Conservation (phyloP, 1,140 invertebrate species). For the Euura saliciscinereae region DNA sequence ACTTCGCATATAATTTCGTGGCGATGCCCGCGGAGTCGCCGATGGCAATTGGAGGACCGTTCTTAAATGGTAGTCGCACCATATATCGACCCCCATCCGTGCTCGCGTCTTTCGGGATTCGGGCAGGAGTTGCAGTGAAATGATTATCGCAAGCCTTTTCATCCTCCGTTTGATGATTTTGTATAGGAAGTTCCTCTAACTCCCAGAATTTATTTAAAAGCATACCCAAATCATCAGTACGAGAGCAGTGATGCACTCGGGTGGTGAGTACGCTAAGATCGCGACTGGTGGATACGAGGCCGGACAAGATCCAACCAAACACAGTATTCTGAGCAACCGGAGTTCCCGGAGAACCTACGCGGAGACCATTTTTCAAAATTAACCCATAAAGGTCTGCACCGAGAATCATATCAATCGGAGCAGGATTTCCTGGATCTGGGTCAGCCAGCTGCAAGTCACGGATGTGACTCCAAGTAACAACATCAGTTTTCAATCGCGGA, state of each 20-base stretch:
- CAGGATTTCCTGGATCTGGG: conserved; percentile 11
- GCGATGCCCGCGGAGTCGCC: too few relatives aligned
- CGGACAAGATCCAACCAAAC: conserved; percentile 22
- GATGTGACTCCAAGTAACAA: background rate
- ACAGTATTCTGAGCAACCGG: conserved; percentile 16
- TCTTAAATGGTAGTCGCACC: background rate
- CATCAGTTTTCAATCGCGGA: background rate
- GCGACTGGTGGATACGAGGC: background rate
- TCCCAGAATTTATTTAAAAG: conserved; percentile 16
- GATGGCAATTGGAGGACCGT: too few relatives aligned
- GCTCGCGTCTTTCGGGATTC: too few relatives aligned
- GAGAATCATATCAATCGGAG: conserved; percentile 12
- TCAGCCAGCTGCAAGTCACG: background rate
- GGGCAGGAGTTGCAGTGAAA: background rate
- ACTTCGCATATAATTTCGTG: background rate
- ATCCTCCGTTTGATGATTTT: conserved; percentile 37
- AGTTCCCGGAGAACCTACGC: conserved; percentile 3
- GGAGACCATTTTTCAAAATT: conserved; percentile 12
- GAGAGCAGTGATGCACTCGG: conserved; percentile 9
- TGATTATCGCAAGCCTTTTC: conserved; percentile 34
- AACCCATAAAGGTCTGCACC: conserved; percentile 19
- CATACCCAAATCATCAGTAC: background rate
- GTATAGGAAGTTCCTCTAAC: conserved; percentile 28
- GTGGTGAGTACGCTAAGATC: background rate
- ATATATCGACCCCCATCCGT: background rate